Percentiles rank a stretch among this genome's conserved stretches.
Evolutionary conservation across 2,888 invertebrate species (phyloP).

Genomic region (Azorinus chamasolen): DNA sequence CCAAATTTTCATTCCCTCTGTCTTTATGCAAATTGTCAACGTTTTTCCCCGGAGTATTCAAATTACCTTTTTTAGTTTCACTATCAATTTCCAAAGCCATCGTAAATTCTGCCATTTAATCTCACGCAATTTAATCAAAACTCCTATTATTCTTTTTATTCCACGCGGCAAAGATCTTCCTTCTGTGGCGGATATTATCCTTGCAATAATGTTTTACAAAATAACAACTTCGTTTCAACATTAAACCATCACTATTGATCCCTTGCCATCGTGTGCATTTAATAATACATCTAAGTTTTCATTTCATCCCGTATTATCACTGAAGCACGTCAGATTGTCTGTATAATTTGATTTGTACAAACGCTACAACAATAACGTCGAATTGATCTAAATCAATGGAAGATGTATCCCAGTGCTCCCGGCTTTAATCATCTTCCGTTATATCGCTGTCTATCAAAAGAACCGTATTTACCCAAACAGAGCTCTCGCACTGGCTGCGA

Average conservation of each 20-base stretch:
- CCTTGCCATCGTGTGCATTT: slow-evolving; percentile 46
- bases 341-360: slow-evolving; percentile 67
- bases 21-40: slow-evolving; percentile 39
- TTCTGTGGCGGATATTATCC: slow-evolving; percentile 37
- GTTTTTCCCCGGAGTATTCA: slow-evolving; percentile 8
- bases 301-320: slow-evolving; percentile 62
- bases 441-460: slow-evolving; percentile 29
- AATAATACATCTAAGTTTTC: slow-evolving; percentile 69
- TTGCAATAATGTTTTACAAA: slow-evolving; percentile 40
- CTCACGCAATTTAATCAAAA: slow-evolving; percentile 37
- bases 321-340: slow-evolving; percentile 64
- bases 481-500: slow-evolving; percentile 19
- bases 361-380: slow-evolving; percentile 58
- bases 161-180: slow-evolving; percentile 31
- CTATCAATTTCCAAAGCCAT: slow-evolving; percentile 15
- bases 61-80: slow-evolving; percentile 16
- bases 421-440: slow-evolving; percentile 55
- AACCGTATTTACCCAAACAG: slow-evolving; percentile 49
- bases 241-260: slow-evolving; percentile 46
- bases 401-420: slow-evolving; percentile 48
- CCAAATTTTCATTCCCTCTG: slow-evolving; percentile 19
- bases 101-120: slow-evolving; percentile 37
- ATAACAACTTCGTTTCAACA: slow-evolving; percentile 45
- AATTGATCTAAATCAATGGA: slow-evolving; percentile 58
- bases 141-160: slow-evolving; percentile 40